phyloP scores from a whole-genome alignment of 1,140 invertebrate genomes.

The Drosophila mojavensis region DNA sequence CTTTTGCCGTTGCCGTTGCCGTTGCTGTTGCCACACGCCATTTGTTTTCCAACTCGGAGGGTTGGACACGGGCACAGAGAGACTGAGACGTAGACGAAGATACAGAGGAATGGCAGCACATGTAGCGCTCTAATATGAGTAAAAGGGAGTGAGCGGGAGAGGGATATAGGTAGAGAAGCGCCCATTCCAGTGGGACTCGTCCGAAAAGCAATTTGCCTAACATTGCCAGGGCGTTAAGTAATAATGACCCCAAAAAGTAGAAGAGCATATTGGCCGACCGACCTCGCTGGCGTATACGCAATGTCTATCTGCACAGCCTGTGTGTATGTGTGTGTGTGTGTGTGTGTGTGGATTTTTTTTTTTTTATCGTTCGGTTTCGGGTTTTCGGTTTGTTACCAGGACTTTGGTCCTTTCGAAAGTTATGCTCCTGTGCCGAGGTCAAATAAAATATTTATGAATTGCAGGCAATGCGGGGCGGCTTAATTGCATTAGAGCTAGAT shows the following conservation, averaged over 20 bases:
- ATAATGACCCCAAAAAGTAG: conserved; percentile 71
- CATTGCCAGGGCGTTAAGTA: conserved; percentile 75
- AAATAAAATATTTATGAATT: conserved; percentile 83
- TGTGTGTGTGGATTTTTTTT: no score
- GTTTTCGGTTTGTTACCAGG: not conserved
- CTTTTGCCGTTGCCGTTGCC: conserved; percentile 39
- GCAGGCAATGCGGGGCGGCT: conserved; percentile 64
- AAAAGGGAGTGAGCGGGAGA: no score
- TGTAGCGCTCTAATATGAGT: conserved; percentile 66
- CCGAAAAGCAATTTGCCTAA: conserved; percentile 76
- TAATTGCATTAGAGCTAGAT: conserved; percentile 75
- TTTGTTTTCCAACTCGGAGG: conserved; percentile 47
- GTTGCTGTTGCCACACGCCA: conserved; percentile 41
- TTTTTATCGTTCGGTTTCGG: conserved; percentile 22
- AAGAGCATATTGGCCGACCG: conserved; percentile 63
- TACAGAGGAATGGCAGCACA: conserved; percentile 33
- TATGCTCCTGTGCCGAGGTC: conserved; percentile 50
- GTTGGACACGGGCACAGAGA: conserved; percentile 17
- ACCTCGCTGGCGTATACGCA: conserved; percentile 65
- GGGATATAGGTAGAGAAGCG: no score
- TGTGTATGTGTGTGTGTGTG: not conserved
- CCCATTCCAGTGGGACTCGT: not conserved
- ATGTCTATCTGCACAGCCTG: conserved; percentile 40
- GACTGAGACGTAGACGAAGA: conserved; percentile 45
- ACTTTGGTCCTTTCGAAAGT: conserved; percentile 2